Evolutionary conservation across 2,797 vertebrate genomes (phyloP), one percentile per base, ranked within the genome.

Genomic region (Pseudochromis fuscus): DNA sequence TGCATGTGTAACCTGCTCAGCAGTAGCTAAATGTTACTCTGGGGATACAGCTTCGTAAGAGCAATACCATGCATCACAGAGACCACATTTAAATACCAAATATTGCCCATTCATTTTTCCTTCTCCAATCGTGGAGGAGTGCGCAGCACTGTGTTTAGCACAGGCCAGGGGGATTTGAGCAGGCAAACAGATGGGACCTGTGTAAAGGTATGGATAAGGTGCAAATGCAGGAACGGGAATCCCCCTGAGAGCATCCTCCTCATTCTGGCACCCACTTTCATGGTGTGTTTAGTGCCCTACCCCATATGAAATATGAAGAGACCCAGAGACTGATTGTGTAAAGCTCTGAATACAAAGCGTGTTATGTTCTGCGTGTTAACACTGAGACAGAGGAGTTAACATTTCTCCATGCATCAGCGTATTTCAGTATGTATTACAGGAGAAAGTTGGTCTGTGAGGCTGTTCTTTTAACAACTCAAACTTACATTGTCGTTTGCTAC

Each of bases 11-110:
- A 92, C 90, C 86, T 88, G 89, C 88, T 89, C 88, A 88, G 87
- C 88, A 90, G 87, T 88, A 87, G 85, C 86, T 91, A 90, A 93
- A 92, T 93, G 91, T 89, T 90, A 87, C 93, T 93, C 92, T 89
- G 72, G 91, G 93, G 91, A 93, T 82, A 84, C 74, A 85, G 92
- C 91, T 92, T 91, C 85, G 88, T 88, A 89, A 92, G 87, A 93
- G 93, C 89, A 90, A 85, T 69, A 82, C 88, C 87, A 94, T 94
- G 93, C 87, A 94, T 95, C 93, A 94, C 87, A 92, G 83, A 83
- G 78, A 92, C 79, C 83, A 82, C 90, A 92, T 94, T 94, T 94
- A 94, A 94, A 93, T 93, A 88, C 89, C 87, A 92, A 91, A 93
- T 92, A 91, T 92, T 92, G 90, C 87, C 91, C 91, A 94, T 94